Evolutionary conservation across 2,888 invertebrate genomes (phyloP).

Genomic region (Ormia ochracea): DNA sequence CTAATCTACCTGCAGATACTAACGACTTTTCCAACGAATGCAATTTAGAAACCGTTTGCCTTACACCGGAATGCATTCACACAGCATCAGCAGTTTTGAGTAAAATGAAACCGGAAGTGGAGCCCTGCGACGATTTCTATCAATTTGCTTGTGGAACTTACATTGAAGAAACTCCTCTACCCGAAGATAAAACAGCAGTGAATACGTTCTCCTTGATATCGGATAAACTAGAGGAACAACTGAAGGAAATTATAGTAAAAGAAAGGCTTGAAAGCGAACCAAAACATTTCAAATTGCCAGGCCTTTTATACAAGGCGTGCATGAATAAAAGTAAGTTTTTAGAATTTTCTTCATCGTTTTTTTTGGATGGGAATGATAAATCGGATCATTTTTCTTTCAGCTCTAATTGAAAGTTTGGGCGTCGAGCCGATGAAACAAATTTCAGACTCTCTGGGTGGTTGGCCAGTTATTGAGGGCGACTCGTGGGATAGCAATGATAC

Average conservation of each 20-base stretch:
- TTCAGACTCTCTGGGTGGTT: conserved; percentile 89
- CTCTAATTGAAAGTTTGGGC: conserved; percentile 88
- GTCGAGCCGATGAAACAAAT: conserved; percentile 84
- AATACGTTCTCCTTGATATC: conserved; percentile 77
- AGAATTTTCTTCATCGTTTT: neutral
- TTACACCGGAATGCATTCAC: conserved; percentile 87
- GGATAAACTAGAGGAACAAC: conserved; percentile 77
- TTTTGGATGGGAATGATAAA: neutral
- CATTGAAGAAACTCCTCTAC: conserved; percentile 82
- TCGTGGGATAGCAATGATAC: conserved; percentile 82
- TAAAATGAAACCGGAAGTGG: conserved; percentile 82
- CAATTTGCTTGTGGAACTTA: conserved; percentile 86
- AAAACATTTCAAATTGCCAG: conserved; percentile 76
- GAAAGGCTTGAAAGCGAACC: conserved; percentile 72
- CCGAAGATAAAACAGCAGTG: conserved; percentile 81
- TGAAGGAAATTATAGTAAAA: conserved; percentile 75
- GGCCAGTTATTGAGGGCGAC: conserved; percentile 92
- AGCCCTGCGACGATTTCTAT: conserved; percentile 88
- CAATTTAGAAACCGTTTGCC: conserved; percentile 79
- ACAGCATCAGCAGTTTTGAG: conserved; percentile 83
- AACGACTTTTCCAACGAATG: conserved; percentile 10
- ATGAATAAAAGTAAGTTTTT: conserved; percentile 76
- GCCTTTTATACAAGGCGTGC: conserved; percentile 77
- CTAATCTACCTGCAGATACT: conserved; percentile 63
- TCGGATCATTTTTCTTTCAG: conserved; percentile 76